Evolutionary conservation across 2,113 vertebrate species (phyloP), one percentile per base, ranked within the genome.

Genomic region (Fulmarus glacialis): DNA sequence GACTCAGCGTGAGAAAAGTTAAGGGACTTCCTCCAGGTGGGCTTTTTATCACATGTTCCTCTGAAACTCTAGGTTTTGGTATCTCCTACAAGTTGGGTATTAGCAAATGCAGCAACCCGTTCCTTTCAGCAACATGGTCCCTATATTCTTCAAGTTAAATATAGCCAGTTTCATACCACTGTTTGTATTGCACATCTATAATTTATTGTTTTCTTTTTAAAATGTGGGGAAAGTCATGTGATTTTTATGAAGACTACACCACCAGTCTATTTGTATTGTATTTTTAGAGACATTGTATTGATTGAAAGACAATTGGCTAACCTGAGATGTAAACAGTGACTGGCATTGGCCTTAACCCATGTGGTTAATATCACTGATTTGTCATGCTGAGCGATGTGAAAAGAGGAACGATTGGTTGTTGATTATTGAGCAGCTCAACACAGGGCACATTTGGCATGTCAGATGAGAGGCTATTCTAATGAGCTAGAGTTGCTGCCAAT

Each of bases 351-450:
- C 95, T 97, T 98, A 98, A 98, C 98, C 97, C 86, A 63, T 98
- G 97, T 98, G 97, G 96, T 92, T 98, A 97, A 98, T 98, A 98
- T 98, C 96, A 97, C 98, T 97, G 98, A 97, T 98, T 98, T 97
- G 97, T 98, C 97, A 98, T 93, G 85, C 90, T 96, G 97, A 97
- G 95, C 97, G 95, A 96, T 82, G 94, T 95, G 97, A 93, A 79
- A 97, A 98, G 91, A 97, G 95, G 94, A 98, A 97, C 93, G 75
- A 98, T 98, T 96, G 97, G 97, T 97, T 97, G 96, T 90, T 98
- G 98, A 97, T 98, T 97, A 98, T 98, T 97, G 98, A 98, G 81
- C 83, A 87, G 92, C 97, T 98, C 98, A 97, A 97, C 96, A 66
- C 82, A 91, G 96, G 96, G 95, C 96, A 97, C 97, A 97, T 98